Percentiles rank a stretch among this genome's conserved stretches.
Conservation (phyloP, 1,140 invertebrate genomes). For the Microplitis mediator region DNA sequence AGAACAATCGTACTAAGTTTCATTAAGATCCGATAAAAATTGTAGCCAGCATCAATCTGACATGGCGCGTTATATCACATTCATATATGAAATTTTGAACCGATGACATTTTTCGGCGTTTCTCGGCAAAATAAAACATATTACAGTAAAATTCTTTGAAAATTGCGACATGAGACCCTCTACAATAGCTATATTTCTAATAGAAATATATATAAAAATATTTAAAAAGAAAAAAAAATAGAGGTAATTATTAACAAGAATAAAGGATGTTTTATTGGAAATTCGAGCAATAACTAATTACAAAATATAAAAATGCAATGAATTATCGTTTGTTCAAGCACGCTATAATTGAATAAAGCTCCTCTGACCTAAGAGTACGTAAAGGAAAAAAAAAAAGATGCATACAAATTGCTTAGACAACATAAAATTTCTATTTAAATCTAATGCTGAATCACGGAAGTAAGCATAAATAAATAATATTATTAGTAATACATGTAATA, state of each 20-base stretch:
- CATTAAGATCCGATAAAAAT: too few species aligned
- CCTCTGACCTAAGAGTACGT: slow-evolving; percentile 43
- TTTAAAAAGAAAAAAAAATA: background rate
- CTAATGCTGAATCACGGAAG: background rate
- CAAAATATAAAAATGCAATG: slow-evolving; percentile 39
- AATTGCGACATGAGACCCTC: too few species aligned
- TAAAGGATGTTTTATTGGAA: slow-evolving; percentile 37
- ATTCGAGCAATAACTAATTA: slow-evolving; percentile 27
- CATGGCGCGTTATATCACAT: too few species aligned
- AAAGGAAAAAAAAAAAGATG: slow-evolving; percentile 38
- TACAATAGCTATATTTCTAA: too few species aligned
- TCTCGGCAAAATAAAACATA: too few species aligned
- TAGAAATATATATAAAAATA: background rate
- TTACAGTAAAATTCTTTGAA: too few species aligned
- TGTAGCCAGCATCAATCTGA: too few species aligned
- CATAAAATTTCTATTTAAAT: slow-evolving; percentile 13
- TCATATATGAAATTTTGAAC: too few species aligned
- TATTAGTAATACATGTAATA: background rate
- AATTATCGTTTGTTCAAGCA: slow-evolving; percentile 44
- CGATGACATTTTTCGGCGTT: too few species aligned
- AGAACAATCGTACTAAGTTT: too few species aligned
- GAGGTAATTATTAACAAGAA: slow-evolving; percentile 13
- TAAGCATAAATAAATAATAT: background rate
- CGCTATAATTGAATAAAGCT: slow-evolving; percentile 50
- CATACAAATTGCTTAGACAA: slow-evolving; percentile 19